phyloP scores from a whole-genome alignment of 2,797 vertebrate genomes.

The Siniperca scherzeri region DNA sequence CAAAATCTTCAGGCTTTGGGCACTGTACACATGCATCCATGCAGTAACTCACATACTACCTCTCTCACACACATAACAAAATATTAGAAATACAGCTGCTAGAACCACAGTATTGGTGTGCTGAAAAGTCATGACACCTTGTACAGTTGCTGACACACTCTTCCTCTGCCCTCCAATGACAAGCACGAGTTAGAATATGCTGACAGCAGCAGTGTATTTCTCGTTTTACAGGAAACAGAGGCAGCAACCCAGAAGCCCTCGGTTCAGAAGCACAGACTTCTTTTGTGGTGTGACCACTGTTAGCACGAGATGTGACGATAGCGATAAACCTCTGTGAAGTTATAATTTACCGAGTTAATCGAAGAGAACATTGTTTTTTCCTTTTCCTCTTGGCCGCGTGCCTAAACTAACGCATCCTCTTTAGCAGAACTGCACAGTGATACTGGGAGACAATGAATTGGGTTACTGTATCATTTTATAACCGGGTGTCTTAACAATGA shows the following conservation, averaged over 20 bases:
- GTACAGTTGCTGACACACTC: slow-evolving; percentile 23
- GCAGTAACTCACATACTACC: neutral
- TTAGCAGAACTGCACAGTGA: slow-evolving; percentile 20
- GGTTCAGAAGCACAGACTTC: slow-evolving; percentile 6
- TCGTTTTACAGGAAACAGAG: slow-evolving; percentile 75
- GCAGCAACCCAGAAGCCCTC: slow-evolving; percentile 40
- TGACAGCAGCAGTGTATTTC: slow-evolving; percentile 60
- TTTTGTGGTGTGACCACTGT: slow-evolving; percentile 42
- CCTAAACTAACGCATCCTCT: slow-evolving; percentile 8
- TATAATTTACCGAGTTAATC: slow-evolving; percentile 4
- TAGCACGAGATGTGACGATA: neutral
- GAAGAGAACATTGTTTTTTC: slow-evolving; percentile 29
- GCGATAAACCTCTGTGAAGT: slow-evolving; percentile 15
- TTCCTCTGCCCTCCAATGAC: slow-evolving; percentile 46
- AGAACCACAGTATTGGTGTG: neutral
- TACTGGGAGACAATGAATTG: slow-evolving; percentile 1
- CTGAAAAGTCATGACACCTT: neutral
- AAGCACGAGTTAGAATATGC: slow-evolving; percentile 60
- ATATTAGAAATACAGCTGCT: neutral
- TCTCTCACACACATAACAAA: slow-evolving; percentile 4
- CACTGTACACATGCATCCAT: slow-evolving; percentile 3
- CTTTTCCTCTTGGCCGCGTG: slow-evolving; percentile 7
- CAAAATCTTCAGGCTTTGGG: neutral
- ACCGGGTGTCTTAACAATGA: neutral
- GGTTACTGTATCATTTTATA: neutral